phyloP scores from a whole-genome alignment of 2,888 invertebrate species.

The Drosophila testacea region DNA sequence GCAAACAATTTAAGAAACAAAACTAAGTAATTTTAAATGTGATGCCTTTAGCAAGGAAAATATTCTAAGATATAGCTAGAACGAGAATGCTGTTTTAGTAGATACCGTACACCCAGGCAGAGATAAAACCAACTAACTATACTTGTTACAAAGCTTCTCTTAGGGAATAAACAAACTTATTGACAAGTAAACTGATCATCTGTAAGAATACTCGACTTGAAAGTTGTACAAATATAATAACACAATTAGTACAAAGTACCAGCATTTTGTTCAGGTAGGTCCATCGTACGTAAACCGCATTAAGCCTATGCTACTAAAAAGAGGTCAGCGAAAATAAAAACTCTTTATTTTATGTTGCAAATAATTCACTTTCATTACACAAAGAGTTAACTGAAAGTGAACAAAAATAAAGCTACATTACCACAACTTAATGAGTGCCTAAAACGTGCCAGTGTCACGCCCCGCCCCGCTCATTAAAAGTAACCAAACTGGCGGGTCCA shows the following conservation, averaged over 20 bases:
- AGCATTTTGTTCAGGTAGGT: background rate
- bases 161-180: background rate
- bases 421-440: constrained; percentile 76
- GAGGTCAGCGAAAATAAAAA: constrained; percentile 28
- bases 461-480: constrained; percentile 75
- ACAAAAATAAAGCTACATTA: constrained; percentile 67
- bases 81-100: background rate
- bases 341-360: constrained; percentile 16
- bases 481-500: constrained; percentile 73
- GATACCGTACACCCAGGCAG: background rate
- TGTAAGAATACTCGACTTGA: background rate
- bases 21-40: constrained; percentile 23
- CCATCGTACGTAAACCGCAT: background rate
- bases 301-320: constrained; percentile 17
- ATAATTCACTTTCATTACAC: constrained; percentile 57
- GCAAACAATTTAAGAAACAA: constrained; percentile 43
- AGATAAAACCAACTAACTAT: no score
- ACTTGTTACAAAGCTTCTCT: background rate
- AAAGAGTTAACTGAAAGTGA: constrained; percentile 45
- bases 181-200: background rate
- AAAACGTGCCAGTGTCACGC: constrained; percentile 30
- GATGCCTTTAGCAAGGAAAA: background rate
- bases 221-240: background rate
- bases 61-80: background rate
- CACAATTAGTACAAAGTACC: background rate